phyloP scores from a whole-genome alignment of 2,113 vertebrate species.

The Alethe diademata region DNA sequence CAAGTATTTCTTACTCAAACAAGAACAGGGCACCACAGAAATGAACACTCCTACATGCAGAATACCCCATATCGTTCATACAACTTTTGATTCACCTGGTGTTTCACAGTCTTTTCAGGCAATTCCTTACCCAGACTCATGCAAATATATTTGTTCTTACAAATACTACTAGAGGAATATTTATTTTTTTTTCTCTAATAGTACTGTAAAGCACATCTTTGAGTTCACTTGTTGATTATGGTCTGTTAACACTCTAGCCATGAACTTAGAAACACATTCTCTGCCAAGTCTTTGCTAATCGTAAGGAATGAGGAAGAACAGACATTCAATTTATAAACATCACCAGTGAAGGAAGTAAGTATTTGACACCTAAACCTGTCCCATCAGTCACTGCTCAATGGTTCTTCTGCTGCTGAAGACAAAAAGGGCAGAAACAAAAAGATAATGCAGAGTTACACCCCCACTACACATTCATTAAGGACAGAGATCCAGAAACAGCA shows the following conservation, averaged over 20 bases:
- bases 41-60: neutral
- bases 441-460: neutral
- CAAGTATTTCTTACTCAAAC: neutral
- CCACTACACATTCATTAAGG: neutral
- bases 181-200: neutral
- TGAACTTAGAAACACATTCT: neutral
- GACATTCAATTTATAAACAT: neutral
- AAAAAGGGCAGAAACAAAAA: neutral
- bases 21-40: neutral
- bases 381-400: neutral
- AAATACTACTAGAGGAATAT: neutral
- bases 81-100: fast-evolving
- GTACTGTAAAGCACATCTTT: neutral
- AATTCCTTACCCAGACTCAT: neutral
- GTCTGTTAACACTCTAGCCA: neutral
- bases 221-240: neutral
- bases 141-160: neutral
- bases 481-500: neutral
- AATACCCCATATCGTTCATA: neutral
- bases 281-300: neutral
- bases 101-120: neutral
- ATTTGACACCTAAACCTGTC: neutral
- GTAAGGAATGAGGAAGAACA: neutral
- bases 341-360: neutral
- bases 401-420: neutral